Conservation (phyloP, 2,113 vertebrate genomes). For the Phylloscopus trochilus region DNA sequence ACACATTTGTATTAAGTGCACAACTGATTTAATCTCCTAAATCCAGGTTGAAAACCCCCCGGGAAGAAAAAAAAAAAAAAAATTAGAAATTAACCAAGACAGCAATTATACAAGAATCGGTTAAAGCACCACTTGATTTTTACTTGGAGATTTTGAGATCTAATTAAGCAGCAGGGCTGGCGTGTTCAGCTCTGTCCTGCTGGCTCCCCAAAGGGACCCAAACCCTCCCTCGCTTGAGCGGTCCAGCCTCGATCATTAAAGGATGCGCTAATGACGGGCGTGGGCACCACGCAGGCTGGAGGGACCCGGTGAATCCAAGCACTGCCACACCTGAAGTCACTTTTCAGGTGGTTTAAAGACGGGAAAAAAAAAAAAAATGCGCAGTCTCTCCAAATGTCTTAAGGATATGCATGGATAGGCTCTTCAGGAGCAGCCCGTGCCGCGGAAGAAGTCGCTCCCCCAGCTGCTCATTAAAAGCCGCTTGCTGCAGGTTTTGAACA, state of each 20-base stretch:
- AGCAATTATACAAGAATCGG: not conserved
- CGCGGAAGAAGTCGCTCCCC: slow-evolving; percentile 37
- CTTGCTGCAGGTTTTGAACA: slow-evolving; percentile 40
- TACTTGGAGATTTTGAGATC: slow-evolving; percentile 32
- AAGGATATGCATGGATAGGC: not conserved
- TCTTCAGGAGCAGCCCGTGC: slow-evolving; percentile 12
- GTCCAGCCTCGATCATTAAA: slow-evolving; percentile 33
- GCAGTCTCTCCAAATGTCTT: not conserved
- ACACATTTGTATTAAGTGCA: not conserved
- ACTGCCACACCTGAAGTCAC: slow-evolving; percentile 17
- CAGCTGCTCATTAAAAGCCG: slow-evolving; percentile 62
- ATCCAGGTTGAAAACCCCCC: not conserved
- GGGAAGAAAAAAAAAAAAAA: not conserved
- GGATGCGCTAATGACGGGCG: not conserved
- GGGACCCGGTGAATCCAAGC: not conserved
- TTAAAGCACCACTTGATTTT: not conserved
- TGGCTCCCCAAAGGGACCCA: not conserved
- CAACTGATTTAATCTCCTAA: not conserved
- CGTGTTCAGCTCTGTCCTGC: not conserved
- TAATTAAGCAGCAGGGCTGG: slow-evolving; percentile 27
- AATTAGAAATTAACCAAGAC: not conserved
- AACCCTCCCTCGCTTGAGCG: not conserved
- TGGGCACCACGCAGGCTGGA: not conserved
- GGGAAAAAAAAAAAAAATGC: not conserved
- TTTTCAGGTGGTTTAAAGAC: not conserved